A percentile compares a stretch with the other conserved stretches of the same genome.
Conservation (phyloP, 2,113 vertebrate genomes). For the Oophaga pumilio region DNA sequence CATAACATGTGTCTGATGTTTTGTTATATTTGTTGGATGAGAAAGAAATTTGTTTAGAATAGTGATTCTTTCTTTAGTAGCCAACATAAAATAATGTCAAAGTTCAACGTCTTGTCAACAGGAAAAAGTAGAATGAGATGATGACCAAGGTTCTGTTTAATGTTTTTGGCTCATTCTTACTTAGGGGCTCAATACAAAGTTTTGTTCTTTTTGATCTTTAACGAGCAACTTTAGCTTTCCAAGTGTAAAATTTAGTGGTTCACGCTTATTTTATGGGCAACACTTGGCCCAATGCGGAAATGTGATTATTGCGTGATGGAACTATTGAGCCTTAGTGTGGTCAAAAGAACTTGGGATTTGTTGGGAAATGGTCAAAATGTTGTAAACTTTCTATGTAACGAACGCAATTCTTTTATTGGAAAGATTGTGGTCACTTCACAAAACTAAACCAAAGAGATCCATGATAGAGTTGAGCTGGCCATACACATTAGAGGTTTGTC, state of each 20-base stretch:
- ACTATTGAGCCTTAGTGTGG: no score
- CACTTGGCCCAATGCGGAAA: not conserved
- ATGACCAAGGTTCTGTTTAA: not conserved
- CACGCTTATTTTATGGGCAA: not conserved
- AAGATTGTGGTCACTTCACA: no score
- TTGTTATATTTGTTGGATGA: slow-evolving; percentile 3
- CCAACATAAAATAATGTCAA: not conserved
- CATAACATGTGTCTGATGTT: not conserved
- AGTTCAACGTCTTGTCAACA: not conserved
- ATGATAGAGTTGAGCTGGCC: not conserved
- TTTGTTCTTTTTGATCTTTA: not conserved
- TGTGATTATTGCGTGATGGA: not conserved
- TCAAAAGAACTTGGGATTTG: no score
- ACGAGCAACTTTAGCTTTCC: not conserved
- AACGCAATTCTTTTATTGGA: no score
- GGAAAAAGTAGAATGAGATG: not conserved
- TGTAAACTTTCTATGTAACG: no score
- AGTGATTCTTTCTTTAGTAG: not conserved
- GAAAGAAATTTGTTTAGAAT: not conserved
- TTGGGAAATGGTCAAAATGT: no score
- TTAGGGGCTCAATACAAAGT: not conserved
- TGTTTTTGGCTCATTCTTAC: not conserved
- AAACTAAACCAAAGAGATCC: no score
- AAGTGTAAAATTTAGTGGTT: not conserved
- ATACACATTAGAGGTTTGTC: not conserved